These are phyloP conservation scores for Sebastes itinus DNA, from an alignment of 2,797 vertebrate genomes.

Conservation along the genomic window DNA sequence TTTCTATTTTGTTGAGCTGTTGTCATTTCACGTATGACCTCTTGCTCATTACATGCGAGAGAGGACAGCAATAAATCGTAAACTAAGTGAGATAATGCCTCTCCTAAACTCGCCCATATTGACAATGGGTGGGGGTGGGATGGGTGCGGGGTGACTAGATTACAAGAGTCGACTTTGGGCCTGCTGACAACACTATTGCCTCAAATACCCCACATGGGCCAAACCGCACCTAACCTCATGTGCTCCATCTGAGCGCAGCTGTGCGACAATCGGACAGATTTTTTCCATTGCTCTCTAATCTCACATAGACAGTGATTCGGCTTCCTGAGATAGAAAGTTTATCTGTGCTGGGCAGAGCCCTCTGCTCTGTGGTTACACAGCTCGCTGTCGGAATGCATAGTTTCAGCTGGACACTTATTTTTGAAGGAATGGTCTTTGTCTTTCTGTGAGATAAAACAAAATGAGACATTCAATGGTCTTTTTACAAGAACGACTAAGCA, in stretches of 20 bases:
- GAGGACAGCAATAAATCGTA: conserved; percentile 27
- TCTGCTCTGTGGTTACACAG: conserved; percentile 37
- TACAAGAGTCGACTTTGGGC: conserved; percentile 45
- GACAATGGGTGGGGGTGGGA: conserved; percentile 28
- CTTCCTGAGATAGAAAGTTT: conserved; percentile 44
- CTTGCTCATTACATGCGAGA: background rate
- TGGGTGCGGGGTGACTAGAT: conserved; percentile 12
- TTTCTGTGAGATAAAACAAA: conserved; percentile 26
- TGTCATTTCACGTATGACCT: conserved; percentile 11
- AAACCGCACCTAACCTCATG: conserved; percentile 18
- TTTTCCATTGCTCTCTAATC: conserved; percentile 61
- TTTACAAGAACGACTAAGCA: background rate
- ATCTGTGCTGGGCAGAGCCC: conserved; percentile 49
- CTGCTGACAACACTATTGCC: conserved; percentile 35
- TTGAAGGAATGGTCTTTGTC: conserved; percentile 27
- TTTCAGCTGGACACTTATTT: conserved; percentile 28
- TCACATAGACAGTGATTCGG: conserved; percentile 45
- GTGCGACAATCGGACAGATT: conserved; percentile 60
- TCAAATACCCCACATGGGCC: conserved; percentile 46
- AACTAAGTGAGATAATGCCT: conserved; percentile 8
- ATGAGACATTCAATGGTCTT: background rate
- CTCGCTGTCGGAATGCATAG: conserved; percentile 19
- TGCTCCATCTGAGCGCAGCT: conserved; percentile 50
- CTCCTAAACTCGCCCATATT: conserved; percentile 18
- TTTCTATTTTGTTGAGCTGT: conserved; percentile 15